A percentile compares a stretch with the other conserved stretches of the same genome.
Conservation (phyloP, 2,888 invertebrate genomes). For the Linnaemya tessellans region DNA sequence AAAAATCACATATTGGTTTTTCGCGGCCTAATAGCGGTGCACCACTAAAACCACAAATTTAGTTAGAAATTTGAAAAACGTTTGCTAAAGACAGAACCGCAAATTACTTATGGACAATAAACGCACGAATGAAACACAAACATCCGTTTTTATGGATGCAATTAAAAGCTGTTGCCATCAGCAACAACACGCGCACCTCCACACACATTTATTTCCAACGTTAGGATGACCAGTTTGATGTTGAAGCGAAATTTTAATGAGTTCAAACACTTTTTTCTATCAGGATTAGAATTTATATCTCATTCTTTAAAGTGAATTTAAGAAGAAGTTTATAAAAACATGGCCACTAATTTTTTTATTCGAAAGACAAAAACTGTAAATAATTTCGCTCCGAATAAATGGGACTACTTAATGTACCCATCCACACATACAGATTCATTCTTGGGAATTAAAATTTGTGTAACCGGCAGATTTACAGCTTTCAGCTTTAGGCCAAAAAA, state of each 20-base stretch:
- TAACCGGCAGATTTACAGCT: conserved; percentile 71
- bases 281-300: neutral
- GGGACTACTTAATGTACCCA: neutral
- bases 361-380: neutral
- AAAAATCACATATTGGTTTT: conserved; percentile 50
- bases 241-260: neutral
- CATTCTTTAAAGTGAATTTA: too few species aligned
- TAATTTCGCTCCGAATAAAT: neutral
- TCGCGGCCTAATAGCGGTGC: conserved; percentile 55
- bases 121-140: conserved; percentile 25
- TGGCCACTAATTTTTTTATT: neutral
- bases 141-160: conserved; percentile 22
- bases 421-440: neutral
- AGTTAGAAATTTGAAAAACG: conserved; percentile 61
- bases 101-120: conserved; percentile 64
- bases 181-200: neutral
- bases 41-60: conserved; percentile 56
- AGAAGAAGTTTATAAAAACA: too few species aligned
- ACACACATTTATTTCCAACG: neutral
- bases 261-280: too few species aligned
- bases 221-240: neutral
- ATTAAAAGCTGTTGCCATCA: conserved; percentile 34
- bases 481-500: conserved; percentile 68
- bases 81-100: conserved; percentile 68
- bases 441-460: conserved; percentile 73